A percentile compares a stretch with the other conserved stretches of the same genome.
Conservation (phyloP, 2,888 invertebrate species). For the Cloeon dipterum region DNA sequence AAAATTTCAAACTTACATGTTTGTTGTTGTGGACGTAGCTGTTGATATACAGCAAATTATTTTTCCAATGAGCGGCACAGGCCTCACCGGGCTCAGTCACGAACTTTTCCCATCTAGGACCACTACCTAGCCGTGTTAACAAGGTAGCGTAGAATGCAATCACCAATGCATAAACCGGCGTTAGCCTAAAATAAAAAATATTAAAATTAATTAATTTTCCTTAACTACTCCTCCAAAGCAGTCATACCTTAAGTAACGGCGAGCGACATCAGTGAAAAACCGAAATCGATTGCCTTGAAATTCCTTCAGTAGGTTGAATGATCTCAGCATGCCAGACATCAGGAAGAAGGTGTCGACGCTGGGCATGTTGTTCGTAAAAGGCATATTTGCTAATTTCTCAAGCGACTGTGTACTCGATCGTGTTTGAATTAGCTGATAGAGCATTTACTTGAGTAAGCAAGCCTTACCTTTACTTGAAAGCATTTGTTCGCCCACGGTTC, state of each 20-base stretch:
- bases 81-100: slow-evolving; percentile 1
- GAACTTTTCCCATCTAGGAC: slow-evolving; percentile 4
- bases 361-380: slow-evolving; percentile 5
- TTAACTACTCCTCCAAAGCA: too few species aligned
- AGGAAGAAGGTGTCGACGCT: slow-evolving; percentile 5
- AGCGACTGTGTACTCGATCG: slow-evolving; percentile 3
- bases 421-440: too few species aligned
- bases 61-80: slow-evolving; percentile 4
- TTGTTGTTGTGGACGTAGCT: slow-evolving; percentile 3
- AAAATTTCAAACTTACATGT: too few species aligned
- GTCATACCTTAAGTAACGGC: too few species aligned
- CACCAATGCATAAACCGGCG: slow-evolving; percentile 4
- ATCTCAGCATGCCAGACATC: slow-evolving; percentile 3
- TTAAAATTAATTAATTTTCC: too few species aligned
- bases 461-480: neutral
- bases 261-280: too few species aligned
- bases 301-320: slow-evolving; percentile 3
- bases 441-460: too few species aligned
- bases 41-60: slow-evolving; percentile 5
- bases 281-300: slow-evolving; percentile 2
- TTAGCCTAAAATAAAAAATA: too few species aligned
- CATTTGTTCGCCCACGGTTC: slow-evolving; percentile 5
- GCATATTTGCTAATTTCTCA: slow-evolving; percentile 2
- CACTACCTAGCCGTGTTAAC: neutral
- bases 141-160: slow-evolving; percentile 4